Evolutionary conservation across 2,113 vertebrate species (phyloP).

Genomic region (Crotophaga sulcirostris): DNA sequence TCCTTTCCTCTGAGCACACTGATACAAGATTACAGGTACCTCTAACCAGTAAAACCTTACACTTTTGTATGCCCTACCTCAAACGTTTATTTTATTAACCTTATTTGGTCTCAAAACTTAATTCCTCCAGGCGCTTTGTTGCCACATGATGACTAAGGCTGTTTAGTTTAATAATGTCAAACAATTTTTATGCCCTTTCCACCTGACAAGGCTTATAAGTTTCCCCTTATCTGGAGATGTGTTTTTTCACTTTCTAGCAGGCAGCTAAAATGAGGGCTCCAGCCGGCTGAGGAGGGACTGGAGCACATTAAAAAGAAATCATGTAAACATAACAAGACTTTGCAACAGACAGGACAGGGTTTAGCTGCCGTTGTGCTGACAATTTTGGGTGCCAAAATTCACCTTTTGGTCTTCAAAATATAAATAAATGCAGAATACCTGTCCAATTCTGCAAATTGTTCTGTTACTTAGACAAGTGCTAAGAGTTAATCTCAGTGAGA

Average conservation of each 20-base stretch:
- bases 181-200: not conserved
- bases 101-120: constrained; percentile 11
- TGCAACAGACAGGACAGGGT: not conserved
- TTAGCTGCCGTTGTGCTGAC: not conserved
- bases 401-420: not conserved
- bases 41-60: not conserved
- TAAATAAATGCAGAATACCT: constrained; percentile 8
- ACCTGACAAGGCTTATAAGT: not conserved
- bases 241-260: not conserved
- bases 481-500: not conserved
- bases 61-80: not conserved
- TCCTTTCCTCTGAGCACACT: not conserved
- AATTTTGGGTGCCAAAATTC: not conserved
- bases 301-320: not conserved
- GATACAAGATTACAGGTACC: not conserved
- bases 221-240: not conserved
- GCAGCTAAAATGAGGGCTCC: not conserved
- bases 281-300: not conserved
- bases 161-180: not conserved
- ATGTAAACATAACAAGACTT: not conserved
- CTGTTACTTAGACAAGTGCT: constrained; percentile 37
- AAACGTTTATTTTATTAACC: not conserved
- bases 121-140: not conserved
- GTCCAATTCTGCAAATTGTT: not conserved
- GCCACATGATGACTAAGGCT: not conserved